phyloP scores from a whole-genome alignment of 2,888 invertebrate species.

The Thumatha senex region DNA sequence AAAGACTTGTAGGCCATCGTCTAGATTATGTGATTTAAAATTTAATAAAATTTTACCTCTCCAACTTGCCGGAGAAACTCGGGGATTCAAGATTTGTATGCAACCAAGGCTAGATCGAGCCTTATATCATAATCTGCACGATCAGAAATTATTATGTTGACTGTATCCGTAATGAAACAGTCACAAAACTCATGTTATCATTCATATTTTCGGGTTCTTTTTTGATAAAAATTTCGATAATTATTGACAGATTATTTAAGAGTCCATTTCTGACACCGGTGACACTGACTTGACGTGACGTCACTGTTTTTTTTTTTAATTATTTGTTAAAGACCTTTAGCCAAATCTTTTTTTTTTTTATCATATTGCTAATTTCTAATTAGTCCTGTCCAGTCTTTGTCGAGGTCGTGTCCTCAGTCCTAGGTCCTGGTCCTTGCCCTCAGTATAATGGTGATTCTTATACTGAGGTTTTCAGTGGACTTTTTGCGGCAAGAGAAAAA shows the following conservation, averaged over 20 bases:
- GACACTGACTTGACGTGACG: not conserved
- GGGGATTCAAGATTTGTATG: constrained; percentile 31
- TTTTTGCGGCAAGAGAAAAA: too few relatives aligned
- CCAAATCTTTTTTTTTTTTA: too few relatives aligned
- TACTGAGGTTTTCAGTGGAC: too few relatives aligned
- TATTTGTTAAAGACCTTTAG: too few relatives aligned
- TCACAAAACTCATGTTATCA: constrained; percentile 63
- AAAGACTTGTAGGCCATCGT: not conserved
- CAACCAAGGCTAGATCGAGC: constrained; percentile 30
- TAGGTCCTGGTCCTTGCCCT: too few relatives aligned
- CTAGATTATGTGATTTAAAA: not conserved
- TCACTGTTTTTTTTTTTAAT: too few relatives aligned
- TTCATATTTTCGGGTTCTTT: constrained; percentile 69
- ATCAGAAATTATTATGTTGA: constrained; percentile 46
- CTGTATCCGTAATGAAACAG: constrained; percentile 36
- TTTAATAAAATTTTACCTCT: constrained; percentile 33
- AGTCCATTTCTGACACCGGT: constrained; percentile 40
- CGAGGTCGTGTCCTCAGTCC: too few relatives aligned
- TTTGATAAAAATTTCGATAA: constrained; percentile 63
- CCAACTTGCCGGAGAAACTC: constrained; percentile 53
- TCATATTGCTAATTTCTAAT: too few relatives aligned
- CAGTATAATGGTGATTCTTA: too few relatives aligned
- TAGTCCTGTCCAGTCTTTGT: too few relatives aligned
- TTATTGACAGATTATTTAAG: constrained; percentile 49
- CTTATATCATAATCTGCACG: constrained; percentile 32